Conservation (phyloP, 1,140 invertebrate genomes). For the Gryon sp. region DNA sequence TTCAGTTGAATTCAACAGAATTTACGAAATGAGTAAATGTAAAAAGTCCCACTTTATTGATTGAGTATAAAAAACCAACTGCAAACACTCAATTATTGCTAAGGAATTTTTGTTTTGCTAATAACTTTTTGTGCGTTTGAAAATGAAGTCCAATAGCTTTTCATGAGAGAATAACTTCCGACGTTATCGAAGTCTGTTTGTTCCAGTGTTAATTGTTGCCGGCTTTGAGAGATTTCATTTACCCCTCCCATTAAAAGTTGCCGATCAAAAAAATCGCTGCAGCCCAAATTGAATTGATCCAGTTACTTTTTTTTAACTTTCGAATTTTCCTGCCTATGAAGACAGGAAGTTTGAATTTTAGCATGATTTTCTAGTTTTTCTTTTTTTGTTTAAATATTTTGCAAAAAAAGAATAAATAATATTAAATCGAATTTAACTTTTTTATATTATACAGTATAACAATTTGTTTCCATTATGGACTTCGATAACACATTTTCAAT, state of each 20-base stretch:
- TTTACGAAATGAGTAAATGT: no score
- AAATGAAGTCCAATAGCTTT: conserved; percentile 31
- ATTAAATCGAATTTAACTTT: no score
- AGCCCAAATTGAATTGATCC: conserved; percentile 20
- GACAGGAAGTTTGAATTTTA: conserved; percentile 24
- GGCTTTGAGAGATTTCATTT: conserved; percentile 26
- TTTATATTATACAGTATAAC: no score
- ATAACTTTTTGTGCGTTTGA: no score
- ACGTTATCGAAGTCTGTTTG: conserved; percentile 41
- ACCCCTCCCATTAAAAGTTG: conserved; percentile 34
- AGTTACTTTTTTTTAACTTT: conserved; percentile 31
- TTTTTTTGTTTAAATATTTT: no score
- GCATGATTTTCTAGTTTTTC: conserved; percentile 30
- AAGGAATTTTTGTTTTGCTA: no score
- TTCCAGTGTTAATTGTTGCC: conserved; percentile 29
- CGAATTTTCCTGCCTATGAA: conserved; percentile 8
- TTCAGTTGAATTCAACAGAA: no score
- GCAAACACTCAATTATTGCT: no score
- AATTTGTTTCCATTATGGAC: no score
- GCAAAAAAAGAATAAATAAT: conserved; percentile 1
- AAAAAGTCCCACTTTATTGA: no score
- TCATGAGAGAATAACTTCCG: conserved; percentile 20
- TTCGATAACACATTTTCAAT: no score
- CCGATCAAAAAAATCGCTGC: conserved; percentile 30
- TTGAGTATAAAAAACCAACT: no score